Conservation (phyloP, 2,888 invertebrate species). For the Latrodectus hesperus region DNA sequence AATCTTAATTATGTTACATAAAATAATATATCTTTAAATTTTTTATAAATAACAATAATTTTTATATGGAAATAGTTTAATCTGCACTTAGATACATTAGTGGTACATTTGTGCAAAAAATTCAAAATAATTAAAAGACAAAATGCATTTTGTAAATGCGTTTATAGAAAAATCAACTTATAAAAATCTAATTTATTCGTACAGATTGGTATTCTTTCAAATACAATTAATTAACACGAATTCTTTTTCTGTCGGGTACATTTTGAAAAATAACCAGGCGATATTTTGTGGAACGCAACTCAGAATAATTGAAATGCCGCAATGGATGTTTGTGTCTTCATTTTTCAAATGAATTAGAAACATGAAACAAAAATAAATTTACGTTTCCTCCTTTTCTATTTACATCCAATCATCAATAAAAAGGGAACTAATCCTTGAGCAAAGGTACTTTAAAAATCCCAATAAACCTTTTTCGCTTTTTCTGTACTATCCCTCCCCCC, state of each 20-base stretch:
- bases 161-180: too few relatives aligned
- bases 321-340: background rate
- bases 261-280: background rate
- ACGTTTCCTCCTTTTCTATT: background rate
- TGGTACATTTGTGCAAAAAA: too few relatives aligned
- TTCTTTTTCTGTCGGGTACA: background rate
- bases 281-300: background rate
- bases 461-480: conserved; percentile 52
- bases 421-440: conserved; percentile 22
- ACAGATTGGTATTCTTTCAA: too few relatives aligned
- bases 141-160: too few relatives aligned
- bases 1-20: too few relatives aligned
- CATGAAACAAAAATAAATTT: background rate
- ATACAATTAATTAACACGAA: too few relatives aligned
- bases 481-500: conserved; percentile 1
- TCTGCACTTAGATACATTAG: too few relatives aligned
- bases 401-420: conserved; percentile 33
- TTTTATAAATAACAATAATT: too few relatives aligned
- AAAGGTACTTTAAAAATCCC: conserved; percentile 50
- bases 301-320: background rate
- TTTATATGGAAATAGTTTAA: too few relatives aligned
- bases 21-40: too few relatives aligned
- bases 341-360: background rate
- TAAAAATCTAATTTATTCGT: too few relatives aligned
- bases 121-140: too few relatives aligned